Base-by-base conservation (phyloP, 2,797 vertebrate genomes). In the Rachycentron canadum region DNA sequence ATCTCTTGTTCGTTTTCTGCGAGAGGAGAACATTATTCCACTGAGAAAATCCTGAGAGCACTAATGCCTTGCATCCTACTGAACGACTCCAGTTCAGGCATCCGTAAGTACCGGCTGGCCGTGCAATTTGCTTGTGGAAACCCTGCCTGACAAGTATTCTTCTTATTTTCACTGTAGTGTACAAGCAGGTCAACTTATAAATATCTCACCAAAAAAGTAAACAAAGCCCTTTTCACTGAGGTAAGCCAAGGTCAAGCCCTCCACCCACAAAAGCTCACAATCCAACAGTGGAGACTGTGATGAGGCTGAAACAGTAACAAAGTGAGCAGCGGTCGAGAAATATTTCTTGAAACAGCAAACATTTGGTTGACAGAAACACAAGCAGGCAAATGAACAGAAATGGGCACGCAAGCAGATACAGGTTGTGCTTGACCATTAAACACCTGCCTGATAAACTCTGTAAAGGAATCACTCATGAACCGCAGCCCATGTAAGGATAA, bases 311-410 rank as follows among this genome's bases (percentile, higher is more conserved):
- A 70, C 56, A 30, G 55, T 63, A 53, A 43, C 53, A 73, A 65
- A 53, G 13, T 32, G 9, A 71, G 53, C 74, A 71, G 26, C 81
- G 67, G 81, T 77, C 52, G 62, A 69, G 52, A 76, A 74, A 59
- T 69, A 61, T 60, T 64, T 69, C 59, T 76, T 69, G 61, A 57
- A 79, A 70, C 56, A 23, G 49, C 59, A 50, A 81, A 76, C 73
- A 75, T 83, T 81, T 82, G 43, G 38, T 61, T 41, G 21, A 70
- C 9, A 38, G 60, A 58, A 76, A 69, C 32, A 52, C 50, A 68
- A 38, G 25, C 36, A 64, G 9, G 13, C 34, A 70, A 26, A 49
- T 12, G 2, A 75, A 62, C 14, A 40, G 38, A 52, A 63, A 72
- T 36, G 76, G 59, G 8, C 50, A 30, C 4, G 6, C n/a, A 34